These are phyloP conservation scores for Linepithema humile DNA, from an alignment of 1,140 invertebrate genomes.

Conservation along the genomic window DNA sequence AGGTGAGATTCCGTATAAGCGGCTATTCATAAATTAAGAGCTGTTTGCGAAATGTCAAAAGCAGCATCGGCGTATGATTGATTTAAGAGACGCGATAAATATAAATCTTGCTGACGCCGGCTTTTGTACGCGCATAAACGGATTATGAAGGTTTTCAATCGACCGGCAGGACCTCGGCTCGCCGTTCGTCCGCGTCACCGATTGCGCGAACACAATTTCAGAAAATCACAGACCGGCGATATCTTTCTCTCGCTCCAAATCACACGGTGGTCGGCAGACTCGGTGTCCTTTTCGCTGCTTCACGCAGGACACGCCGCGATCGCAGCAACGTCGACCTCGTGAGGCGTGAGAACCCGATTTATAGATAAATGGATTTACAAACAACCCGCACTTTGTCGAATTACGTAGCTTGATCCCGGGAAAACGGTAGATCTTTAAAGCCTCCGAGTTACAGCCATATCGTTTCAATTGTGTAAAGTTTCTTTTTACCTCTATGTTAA, in stretches of 20 bases:
- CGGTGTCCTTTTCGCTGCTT: constrained; percentile 17
- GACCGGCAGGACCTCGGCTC: background rate
- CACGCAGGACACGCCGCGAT: constrained; percentile 10
- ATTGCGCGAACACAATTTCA: constrained; percentile 33
- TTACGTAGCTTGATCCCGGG: constrained; percentile 20
- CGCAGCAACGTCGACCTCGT: constrained; percentile 14
- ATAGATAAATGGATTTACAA: constrained; percentile 62
- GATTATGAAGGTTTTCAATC: constrained; percentile 53
- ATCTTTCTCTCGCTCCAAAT: constrained; percentile 48
- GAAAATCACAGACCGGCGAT: constrained; percentile 32
- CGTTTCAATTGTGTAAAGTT: constrained; percentile 17
- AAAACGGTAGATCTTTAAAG: constrained; percentile 30
- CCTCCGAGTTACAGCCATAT: constrained; percentile 10
- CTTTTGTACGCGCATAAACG: constrained; percentile 33
- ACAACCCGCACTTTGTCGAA: constrained; percentile 39
- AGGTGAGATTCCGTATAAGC: background rate
- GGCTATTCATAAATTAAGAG: constrained; percentile 48
- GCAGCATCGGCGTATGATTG: constrained; percentile 41
- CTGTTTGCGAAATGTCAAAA: constrained; percentile 29
- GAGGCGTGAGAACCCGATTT: constrained; percentile 55
- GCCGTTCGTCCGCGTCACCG: background rate
- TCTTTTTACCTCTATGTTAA: background rate
- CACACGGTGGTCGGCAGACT: background rate
- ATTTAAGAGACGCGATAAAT: constrained; percentile 57
- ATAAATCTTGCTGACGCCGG: constrained; percentile 32